phyloP scores from a whole-genome alignment of 2,888 invertebrate genomes.

The Syritta pipiens region DNA sequence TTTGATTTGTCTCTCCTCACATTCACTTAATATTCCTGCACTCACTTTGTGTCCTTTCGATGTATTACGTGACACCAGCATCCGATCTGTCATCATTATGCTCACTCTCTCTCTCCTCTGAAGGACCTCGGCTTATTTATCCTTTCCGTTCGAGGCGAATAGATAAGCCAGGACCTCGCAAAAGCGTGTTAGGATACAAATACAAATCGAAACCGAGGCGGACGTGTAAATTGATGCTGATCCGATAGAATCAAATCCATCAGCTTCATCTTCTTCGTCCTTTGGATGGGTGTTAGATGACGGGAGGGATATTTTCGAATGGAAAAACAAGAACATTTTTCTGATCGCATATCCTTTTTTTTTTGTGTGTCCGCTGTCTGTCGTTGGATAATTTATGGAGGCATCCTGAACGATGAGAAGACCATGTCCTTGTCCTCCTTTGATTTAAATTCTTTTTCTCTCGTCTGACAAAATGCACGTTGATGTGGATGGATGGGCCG shows the following conservation, averaged over 20 bases:
- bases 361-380: not conserved
- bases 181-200: too few relatives aligned
- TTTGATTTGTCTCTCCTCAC: constrained; percentile 5
- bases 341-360: not conserved
- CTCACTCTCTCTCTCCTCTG: not conserved
- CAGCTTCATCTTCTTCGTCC: constrained; percentile 30
- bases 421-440: not conserved
- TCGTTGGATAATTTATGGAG: not conserved
- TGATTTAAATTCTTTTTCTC: constrained; percentile 16
- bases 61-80: constrained; percentile 49
- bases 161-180: not conserved
- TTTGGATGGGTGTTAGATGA: too few relatives aligned
- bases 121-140: constrained; percentile 9
- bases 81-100: constrained; percentile 43
- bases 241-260: constrained; percentile 38
- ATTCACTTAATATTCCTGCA: constrained; percentile 13
- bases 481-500: constrained; percentile 3
- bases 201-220: not conserved
- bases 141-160: too few relatives aligned
- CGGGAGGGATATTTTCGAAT: constrained; percentile 17
- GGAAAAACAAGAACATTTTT: constrained; percentile 1
- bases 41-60: constrained; percentile 14
- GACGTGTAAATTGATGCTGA: constrained; percentile 26
- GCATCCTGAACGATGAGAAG: too few relatives aligned
- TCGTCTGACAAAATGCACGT: not conserved